Conservation (phyloP, 2,888 invertebrate genomes). For the Aphidoletes aphidimyza region DNA sequence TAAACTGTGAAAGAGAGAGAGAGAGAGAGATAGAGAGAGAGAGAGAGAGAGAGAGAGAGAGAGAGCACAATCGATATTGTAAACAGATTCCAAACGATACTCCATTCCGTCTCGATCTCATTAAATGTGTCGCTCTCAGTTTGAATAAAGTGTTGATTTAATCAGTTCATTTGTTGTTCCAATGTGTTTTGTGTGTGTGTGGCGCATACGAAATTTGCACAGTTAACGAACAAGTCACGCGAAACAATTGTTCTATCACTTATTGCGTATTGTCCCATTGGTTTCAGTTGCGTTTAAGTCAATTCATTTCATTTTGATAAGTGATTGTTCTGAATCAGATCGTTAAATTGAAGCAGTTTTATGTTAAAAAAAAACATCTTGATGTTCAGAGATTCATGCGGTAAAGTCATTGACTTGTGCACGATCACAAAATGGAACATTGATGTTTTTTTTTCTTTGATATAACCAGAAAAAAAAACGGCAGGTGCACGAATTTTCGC, state of each 20-base stretch:
- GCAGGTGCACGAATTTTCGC: background rate
- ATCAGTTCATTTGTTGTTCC: background rate
- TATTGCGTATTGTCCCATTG: background rate
- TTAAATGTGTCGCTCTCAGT: background rate
- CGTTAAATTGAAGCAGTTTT: background rate
- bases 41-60: background rate
- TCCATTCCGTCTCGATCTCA: background rate
- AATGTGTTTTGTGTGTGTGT: background rate
- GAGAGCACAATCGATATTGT: background rate
- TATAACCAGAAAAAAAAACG: background rate
- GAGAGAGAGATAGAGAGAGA: background rate
- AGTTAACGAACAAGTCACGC: constrained; percentile 14
- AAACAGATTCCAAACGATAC: background rate
- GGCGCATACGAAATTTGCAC: background rate
- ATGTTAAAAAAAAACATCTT: background rate
- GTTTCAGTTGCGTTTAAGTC: background rate
- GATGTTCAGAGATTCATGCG: no score
- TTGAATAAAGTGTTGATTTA: background rate
- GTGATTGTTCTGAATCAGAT: background rate
- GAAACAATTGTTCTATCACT: background rate
- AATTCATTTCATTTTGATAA: background rate
- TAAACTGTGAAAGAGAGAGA: background rate
- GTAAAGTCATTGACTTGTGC: no score
- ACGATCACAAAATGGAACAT: no score
- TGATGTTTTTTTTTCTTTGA: no score